Conservation (phyloP, 2,888 invertebrate species). For the Trichopria drosophilae region DNA sequence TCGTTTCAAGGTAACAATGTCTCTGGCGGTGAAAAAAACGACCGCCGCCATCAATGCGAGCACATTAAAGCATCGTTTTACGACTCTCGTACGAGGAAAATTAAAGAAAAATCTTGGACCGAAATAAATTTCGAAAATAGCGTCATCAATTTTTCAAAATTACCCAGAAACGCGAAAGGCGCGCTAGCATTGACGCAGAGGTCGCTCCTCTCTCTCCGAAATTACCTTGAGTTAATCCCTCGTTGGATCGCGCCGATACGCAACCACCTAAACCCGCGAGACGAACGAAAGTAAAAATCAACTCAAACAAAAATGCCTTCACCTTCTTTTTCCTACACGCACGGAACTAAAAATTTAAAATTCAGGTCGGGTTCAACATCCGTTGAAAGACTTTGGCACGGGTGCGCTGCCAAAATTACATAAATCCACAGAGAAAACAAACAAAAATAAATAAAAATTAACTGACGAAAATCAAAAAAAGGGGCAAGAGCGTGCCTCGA, state of each 20-base stretch:
- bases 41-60: conserved; percentile 57
- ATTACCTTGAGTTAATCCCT: conserved; percentile 54
- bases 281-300: not conserved
- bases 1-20: conserved; percentile 55
- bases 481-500: not conserved
- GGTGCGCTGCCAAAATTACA: not conserved
- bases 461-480: not conserved
- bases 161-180: conserved; percentile 20
- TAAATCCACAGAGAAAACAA: conserved; percentile 1
- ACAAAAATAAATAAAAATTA: not conserved
- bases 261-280: conserved; percentile 37
- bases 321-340: conserved; percentile 1
- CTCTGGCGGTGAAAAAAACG: conserved; percentile 55
- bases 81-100: conserved; percentile 8
- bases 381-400: not conserved
- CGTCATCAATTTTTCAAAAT: conserved; percentile 11
- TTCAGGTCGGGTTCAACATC: conserved; percentile 1
- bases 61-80: conserved; percentile 30
- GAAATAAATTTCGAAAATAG: not conserved
- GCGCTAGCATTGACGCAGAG: conserved; percentile 56
- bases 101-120: conserved; percentile 5
- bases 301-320: not conserved
- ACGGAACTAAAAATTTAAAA: not conserved
- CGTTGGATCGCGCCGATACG: conserved; percentile 49
- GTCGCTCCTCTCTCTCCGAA: conserved; percentile 56